phyloP scores from a whole-genome alignment of 2,113 vertebrate genomes.

The Pao palembangensis region DNA sequence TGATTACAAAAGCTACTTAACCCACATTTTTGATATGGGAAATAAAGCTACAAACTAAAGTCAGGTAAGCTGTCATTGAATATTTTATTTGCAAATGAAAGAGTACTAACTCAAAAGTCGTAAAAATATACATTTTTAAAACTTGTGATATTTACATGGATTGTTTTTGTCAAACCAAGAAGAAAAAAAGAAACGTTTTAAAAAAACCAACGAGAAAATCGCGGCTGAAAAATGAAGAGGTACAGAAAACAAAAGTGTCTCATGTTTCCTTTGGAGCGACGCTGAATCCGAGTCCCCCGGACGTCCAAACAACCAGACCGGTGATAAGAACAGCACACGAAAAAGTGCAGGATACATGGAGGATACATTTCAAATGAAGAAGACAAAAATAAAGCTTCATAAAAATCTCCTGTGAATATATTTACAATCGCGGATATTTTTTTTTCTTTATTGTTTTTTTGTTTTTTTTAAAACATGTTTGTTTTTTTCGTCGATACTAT shows the following conservation, averaged over 20 bases:
- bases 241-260: constrained; percentile 55
- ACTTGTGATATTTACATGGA: constrained; percentile 80
- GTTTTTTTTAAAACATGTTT: constrained; percentile 6
- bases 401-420: constrained; percentile 64
- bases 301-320: constrained; percentile 46
- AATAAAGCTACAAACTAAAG: constrained; percentile 30
- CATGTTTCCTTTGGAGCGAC: constrained; percentile 55
- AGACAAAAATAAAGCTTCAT: constrained; percentile 63
- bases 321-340: constrained; percentile 58
- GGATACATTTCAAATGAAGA: constrained; percentile 35
- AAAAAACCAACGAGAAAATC: constrained; percentile 66
- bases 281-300: constrained; percentile 40
- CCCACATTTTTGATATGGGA: too few relatives aligned
- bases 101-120: constrained; percentile 81
- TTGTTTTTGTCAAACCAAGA: constrained; percentile 68
- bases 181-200: constrained; percentile 54
- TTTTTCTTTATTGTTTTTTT: constrained; percentile 3
- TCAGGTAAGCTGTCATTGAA: constrained; percentile 70
- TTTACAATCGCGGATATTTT: constrained; percentile 69
- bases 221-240: constrained; percentile 54
- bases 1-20: too few relatives aligned
- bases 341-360: constrained; percentile 72
- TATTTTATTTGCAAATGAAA: constrained; percentile 84
- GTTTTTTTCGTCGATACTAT: constrained; percentile 58
- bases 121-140: constrained; percentile 84